Conservation (phyloP, 2,888 invertebrate species). For the Mesochorus sp. region DNA sequence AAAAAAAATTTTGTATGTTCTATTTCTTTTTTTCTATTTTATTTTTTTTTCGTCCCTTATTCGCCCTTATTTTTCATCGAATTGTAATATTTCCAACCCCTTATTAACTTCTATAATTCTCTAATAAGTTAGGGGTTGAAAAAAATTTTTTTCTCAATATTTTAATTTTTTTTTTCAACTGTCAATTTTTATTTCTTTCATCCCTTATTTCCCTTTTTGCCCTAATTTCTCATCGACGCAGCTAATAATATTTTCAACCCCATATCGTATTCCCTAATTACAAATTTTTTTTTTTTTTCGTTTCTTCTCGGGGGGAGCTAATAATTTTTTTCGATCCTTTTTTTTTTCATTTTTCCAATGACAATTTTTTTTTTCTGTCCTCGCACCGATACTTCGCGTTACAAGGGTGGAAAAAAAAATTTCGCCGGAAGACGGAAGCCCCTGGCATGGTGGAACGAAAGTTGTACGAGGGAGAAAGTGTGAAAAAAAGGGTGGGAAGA, state of each 20-base stretch:
- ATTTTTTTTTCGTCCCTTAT: not conserved
- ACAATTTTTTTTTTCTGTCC: constrained; percentile 66
- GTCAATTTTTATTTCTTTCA: not conserved
- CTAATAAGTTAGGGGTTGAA: not conserved
- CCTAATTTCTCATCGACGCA: not conserved
- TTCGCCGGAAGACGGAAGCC: constrained; percentile 4
- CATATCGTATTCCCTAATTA: too few relatives aligned
- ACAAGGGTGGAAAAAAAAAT: constrained; percentile 33
- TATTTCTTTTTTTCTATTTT: constrained; percentile 57
- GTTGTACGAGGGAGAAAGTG: constrained; percentile 18
- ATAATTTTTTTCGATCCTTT: not conserved
- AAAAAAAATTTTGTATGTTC: not conserved
- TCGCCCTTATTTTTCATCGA: too few relatives aligned
- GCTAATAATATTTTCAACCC: too few relatives aligned
- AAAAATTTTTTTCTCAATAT: not conserved
- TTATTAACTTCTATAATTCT: not conserved
- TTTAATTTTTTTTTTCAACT: not conserved
- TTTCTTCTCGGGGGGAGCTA: not conserved
- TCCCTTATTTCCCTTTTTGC: not conserved
- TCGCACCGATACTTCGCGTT: constrained; percentile 23
- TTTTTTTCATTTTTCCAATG: too few relatives aligned
- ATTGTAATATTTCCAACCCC: too few relatives aligned
- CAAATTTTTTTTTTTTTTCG: too few relatives aligned
- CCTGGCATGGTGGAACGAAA: constrained; percentile 4
- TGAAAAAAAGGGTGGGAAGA: constrained; percentile 42